Percentiles rank a stretch among this genome's conserved stretches.
These are phyloP conservation scores for Chesias legatella DNA, from an alignment of 2,888 invertebrate genomes.

Conservation along the genomic window DNA sequence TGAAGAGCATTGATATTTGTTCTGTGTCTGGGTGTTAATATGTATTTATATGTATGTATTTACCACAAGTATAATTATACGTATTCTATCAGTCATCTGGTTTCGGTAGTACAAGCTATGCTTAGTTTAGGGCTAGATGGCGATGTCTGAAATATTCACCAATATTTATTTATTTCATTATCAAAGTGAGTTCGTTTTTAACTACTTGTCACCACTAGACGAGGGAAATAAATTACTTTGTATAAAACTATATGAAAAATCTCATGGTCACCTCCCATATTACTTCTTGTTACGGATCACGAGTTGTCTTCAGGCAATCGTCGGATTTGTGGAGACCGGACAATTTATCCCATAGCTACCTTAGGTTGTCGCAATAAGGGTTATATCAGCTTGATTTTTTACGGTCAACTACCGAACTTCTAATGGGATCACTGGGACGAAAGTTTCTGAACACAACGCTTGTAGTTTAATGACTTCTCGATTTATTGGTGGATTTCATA, in stretches of 20 bases:
- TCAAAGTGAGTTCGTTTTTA: no score
- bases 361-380: slow-evolving; percentile 6
- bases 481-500: slow-evolving; percentile 12
- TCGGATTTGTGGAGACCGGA: slow-evolving; percentile 4
- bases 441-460: slow-evolving; percentile 11
- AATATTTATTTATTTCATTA: no score
- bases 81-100: no score
- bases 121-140: no score
- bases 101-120: no score
- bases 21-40: no score
- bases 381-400: slow-evolving; percentile 8
- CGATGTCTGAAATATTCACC: no score
- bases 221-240: not conserved
- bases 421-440: slow-evolving; percentile 13
- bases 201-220: not conserved
- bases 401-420: slow-evolving; percentile 17
- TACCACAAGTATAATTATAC: no score
- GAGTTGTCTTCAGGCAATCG: slow-evolving; percentile 13
- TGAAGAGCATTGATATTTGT: no score
- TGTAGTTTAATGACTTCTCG: slow-evolving; percentile 15
- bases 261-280: slow-evolving; percentile 15
- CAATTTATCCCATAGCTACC: slow-evolving; percentile 8
- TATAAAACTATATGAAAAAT: not conserved
- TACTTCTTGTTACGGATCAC: slow-evolving; percentile 16
- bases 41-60: no score